phyloP scores from a whole-genome alignment of 2,888 invertebrate species.

The Cerastis rubricosa region DNA sequence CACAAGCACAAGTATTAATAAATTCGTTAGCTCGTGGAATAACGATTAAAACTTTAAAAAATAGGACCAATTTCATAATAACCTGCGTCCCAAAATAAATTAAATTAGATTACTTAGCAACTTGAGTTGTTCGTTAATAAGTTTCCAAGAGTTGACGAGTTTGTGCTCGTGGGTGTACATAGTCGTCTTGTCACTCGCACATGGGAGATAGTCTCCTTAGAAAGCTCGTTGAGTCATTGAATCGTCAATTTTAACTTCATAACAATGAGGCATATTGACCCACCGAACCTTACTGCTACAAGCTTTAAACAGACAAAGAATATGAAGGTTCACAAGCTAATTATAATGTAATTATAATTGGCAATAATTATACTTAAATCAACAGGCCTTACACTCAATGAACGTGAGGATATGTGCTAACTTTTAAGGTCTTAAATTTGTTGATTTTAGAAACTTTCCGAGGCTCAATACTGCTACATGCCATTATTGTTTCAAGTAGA shows the following conservation, averaged over 20 bases:
- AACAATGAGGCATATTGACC: slow-evolving; percentile 69
- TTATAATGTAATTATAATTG: slow-evolving; percentile 57
- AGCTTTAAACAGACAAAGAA: slow-evolving; percentile 67
- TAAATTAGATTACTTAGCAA: neutral
- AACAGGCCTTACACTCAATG: slow-evolving; percentile 6
- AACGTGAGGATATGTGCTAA: slow-evolving; percentile 37
- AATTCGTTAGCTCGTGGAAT: neutral
- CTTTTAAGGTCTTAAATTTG: slow-evolving; percentile 31
- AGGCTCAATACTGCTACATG: slow-evolving; percentile 54
- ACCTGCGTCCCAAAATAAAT: neutral
- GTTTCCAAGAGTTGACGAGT: neutral
- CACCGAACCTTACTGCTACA: slow-evolving; percentile 73
- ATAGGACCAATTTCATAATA: neutral
- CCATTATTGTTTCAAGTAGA: slow-evolving; percentile 21
- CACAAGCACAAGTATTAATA: neutral
- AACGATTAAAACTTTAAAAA: neutral
- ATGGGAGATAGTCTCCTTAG: neutral
- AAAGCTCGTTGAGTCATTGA: neutral
- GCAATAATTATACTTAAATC: slow-evolving; percentile 34
- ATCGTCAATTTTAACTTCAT: slow-evolving; percentile 10
- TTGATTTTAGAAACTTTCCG: slow-evolving; percentile 51
- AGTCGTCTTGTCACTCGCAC: neutral
- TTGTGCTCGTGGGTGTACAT: neutral
- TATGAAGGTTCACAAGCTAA: slow-evolving; percentile 47
- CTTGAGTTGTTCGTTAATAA: neutral